Percentiles rank a stretch among this genome's conserved stretches.
These are phyloP conservation scores for Dromococcyx pavoninus DNA, from an alignment of 2,797 vertebrate species.

Conservation along the genomic window DNA sequence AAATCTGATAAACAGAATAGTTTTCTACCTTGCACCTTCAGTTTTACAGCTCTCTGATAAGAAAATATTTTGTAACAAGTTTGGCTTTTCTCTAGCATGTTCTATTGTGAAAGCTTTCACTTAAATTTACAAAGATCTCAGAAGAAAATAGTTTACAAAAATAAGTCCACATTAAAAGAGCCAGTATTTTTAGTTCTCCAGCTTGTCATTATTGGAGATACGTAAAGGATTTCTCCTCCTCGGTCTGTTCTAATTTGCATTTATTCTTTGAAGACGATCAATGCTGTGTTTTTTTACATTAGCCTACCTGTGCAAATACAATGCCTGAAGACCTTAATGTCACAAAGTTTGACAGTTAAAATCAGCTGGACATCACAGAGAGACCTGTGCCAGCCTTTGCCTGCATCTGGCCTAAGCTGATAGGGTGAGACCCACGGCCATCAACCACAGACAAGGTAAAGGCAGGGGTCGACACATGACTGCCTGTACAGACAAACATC, in stretches of 20 bases:
- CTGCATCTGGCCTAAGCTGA: background rate
- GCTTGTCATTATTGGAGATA: background rate
- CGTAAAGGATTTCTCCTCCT: background rate
- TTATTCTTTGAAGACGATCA: background rate
- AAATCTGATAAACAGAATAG: background rate
- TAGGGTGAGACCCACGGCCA: background rate
- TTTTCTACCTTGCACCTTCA: background rate
- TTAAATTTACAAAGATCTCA: background rate
- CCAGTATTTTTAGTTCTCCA: background rate
- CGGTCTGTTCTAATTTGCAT: background rate
- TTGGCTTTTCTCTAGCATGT: background rate
- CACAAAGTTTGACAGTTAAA: background rate
- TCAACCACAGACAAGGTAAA: background rate
- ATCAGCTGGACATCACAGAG: background rate
- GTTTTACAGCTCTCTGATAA: background rate
- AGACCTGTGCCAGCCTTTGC: background rate
- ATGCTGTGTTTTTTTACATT: background rate
- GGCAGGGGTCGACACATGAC: background rate
- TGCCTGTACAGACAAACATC: background rate
- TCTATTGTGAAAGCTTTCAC: background rate
- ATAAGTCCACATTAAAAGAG: background rate
- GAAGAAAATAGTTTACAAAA: background rate
- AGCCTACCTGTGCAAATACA: background rate
- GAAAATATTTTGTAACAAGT: background rate
- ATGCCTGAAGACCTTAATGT: background rate